Conservation (phyloP, 2,113 vertebrate species). For the Anhinga anhinga region DNA sequence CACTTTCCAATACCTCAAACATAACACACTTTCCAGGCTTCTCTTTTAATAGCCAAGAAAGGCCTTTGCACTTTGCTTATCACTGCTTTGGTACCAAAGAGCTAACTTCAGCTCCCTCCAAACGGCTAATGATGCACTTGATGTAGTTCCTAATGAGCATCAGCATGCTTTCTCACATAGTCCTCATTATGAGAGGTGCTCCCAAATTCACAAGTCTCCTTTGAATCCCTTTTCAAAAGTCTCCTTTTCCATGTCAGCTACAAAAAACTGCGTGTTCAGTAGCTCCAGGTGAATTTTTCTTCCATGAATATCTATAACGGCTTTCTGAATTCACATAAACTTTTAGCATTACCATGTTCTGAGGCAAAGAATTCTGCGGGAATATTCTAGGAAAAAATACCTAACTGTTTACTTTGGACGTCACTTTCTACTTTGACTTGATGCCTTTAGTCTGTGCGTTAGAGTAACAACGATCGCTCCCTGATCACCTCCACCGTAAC, state of each 20-base stretch:
- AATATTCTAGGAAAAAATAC: not conserved
- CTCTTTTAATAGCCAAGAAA: not conserved
- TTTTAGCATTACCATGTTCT: not conserved
- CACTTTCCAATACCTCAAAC: not conserved
- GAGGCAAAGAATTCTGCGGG: not conserved
- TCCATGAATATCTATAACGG: not conserved
- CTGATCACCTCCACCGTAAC: not conserved
- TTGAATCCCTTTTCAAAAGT: conserved; percentile 13
- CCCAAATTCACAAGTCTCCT: conserved; percentile 10
- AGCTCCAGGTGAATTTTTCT: conserved; percentile 29
- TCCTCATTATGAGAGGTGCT: not conserved
- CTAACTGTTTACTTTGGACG: not conserved
- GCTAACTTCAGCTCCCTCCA: not conserved
- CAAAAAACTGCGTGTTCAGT: conserved; percentile 3
- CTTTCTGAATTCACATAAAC: not conserved
- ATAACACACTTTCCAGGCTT: not conserved
- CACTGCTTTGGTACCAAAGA: not conserved
- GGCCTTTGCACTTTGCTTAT: not conserved
- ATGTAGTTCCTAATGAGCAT: not conserved
- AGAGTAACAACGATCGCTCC: not conserved
- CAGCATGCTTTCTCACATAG: not conserved
- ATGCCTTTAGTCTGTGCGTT: not conserved
- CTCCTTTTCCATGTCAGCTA: not conserved
- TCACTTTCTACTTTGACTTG: not conserved
- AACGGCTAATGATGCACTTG: conserved; percentile 3